Evolutionary conservation across 2,888 invertebrate genomes (phyloP).

Genomic region (Psylliodes chrysocephalus): DNA sequence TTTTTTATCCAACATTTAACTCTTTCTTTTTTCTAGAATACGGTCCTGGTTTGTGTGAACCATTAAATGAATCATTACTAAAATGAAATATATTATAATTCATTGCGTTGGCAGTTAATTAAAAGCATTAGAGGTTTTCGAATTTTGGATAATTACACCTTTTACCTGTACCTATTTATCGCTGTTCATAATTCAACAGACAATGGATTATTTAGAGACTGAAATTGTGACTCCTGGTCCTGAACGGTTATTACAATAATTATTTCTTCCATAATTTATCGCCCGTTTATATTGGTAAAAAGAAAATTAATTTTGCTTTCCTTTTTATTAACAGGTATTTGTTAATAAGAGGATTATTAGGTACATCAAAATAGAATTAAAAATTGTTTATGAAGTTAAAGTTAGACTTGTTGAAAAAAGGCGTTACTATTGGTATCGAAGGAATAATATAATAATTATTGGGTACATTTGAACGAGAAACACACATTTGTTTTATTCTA

Average conservation of each 20-base stretch:
- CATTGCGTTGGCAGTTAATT: slow-evolving; percentile 51
- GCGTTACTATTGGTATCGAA: no score
- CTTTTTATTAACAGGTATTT: no score
- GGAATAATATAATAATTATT: no score
- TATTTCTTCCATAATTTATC: background rate
- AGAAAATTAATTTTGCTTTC: no score
- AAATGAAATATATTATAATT: slow-evolving; percentile 42
- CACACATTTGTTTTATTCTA: no score
- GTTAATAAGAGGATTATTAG: no score
- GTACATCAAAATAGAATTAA: no score
- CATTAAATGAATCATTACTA: slow-evolving; percentile 45
- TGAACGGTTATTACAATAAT: background rate
- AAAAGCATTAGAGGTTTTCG: slow-evolving; percentile 51
- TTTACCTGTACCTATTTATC: slow-evolving; percentile 35
- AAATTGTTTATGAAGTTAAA: no score
- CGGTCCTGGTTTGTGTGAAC: slow-evolving; percentile 3
- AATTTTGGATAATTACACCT: slow-evolving; percentile 52
- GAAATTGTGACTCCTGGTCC: slow-evolving; percentile 4
- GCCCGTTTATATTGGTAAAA: no score
- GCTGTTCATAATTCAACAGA: slow-evolving; percentile 49
- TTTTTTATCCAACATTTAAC: no score
- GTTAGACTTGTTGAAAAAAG: no score
- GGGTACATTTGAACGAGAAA: no score
- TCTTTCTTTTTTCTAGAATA: background rate
- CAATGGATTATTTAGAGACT: slow-evolving; percentile 46